Percentiles rank a stretch among this genome's conserved stretches.
Conservation (phyloP, 1,140 invertebrate species). For the Chrysoperla carnea region DNA sequence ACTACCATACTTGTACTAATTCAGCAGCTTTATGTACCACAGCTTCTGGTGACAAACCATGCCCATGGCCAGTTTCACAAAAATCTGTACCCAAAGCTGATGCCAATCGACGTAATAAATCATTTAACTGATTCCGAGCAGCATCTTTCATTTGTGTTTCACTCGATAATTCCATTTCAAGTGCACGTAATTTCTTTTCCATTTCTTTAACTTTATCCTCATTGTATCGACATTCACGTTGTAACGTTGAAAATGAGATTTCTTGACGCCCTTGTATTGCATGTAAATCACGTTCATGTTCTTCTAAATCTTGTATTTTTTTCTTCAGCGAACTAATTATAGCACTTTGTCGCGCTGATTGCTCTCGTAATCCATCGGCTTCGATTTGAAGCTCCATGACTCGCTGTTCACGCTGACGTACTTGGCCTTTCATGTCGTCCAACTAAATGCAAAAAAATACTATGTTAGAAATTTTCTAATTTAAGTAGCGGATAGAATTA, state of each 20-base stretch:
- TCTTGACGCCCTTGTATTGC: conserved; percentile 21
- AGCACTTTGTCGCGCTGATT: conserved; percentile 60
- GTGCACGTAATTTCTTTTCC: conserved; percentile 47
- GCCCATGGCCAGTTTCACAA: conserved; percentile 35
- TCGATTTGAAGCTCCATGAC: conserved; percentile 47
- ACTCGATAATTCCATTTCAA: conserved; percentile 47
- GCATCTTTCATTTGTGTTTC: conserved; percentile 49
- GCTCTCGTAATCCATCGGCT: conserved; percentile 53
- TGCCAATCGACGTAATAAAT: conserved; percentile 46
- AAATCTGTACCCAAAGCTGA: conserved; percentile 46
- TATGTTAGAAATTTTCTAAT: neutral
- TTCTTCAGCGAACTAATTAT: conserved; percentile 59
- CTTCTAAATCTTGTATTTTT: conserved; percentile 60
- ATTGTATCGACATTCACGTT: conserved; percentile 25
- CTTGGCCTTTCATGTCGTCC: conserved; percentile 43
- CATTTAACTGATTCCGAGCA: conserved; percentile 41
- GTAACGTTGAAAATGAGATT: conserved; percentile 11
- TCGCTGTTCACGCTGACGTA: conserved; percentile 42
- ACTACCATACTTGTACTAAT: conserved; percentile 37
- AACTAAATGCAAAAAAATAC: conserved; percentile 25
- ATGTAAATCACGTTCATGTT: conserved; percentile 46
- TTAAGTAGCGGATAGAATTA: conserved; percentile 21
- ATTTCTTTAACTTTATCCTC: conserved; percentile 59
- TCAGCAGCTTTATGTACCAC: conserved; percentile 52
- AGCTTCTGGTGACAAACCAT: conserved; percentile 36